Conservation (phyloP, 1,140 invertebrate genomes). For the Trissolcus basalis region DNA sequence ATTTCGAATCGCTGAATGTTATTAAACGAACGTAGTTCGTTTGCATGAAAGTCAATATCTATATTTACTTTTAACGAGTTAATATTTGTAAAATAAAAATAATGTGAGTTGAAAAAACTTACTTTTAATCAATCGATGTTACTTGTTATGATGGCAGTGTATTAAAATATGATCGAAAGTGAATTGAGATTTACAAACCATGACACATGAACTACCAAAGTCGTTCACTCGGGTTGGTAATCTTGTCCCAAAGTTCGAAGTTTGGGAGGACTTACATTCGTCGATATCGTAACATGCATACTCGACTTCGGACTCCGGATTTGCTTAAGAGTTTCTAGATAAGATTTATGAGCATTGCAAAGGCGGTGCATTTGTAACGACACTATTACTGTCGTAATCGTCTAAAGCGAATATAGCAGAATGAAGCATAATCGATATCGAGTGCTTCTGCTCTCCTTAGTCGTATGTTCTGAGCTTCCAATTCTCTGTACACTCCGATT, state of each 20-base stretch:
- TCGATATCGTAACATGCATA: constrained; percentile 27
- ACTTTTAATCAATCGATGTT: too few relatives aligned
- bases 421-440: constrained; percentile 42
- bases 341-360: constrained; percentile 64
- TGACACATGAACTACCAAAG: neutral
- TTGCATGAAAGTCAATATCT: too few relatives aligned
- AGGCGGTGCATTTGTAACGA: constrained; percentile 51
- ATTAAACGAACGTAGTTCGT: too few relatives aligned
- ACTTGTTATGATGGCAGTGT: too few relatives aligned
- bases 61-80: too few relatives aligned
- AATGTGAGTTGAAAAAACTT: too few relatives aligned
- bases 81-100: too few relatives aligned
- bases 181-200: too few relatives aligned
- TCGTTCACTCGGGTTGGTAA: neutral
- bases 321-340: constrained; percentile 38
- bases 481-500: too few relatives aligned
- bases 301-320: constrained; percentile 20
- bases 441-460: too few relatives aligned
- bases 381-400: constrained; percentile 56
- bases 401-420: constrained; percentile 24
- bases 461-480: constrained; percentile 7
- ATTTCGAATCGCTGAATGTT: too few relatives aligned
- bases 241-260: neutral
- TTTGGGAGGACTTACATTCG: constrained; percentile 14
- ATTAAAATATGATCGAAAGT: too few relatives aligned